phyloP scores from a whole-genome alignment of 2,888 invertebrate genomes.

The Heteromurus nitidus region DNA sequence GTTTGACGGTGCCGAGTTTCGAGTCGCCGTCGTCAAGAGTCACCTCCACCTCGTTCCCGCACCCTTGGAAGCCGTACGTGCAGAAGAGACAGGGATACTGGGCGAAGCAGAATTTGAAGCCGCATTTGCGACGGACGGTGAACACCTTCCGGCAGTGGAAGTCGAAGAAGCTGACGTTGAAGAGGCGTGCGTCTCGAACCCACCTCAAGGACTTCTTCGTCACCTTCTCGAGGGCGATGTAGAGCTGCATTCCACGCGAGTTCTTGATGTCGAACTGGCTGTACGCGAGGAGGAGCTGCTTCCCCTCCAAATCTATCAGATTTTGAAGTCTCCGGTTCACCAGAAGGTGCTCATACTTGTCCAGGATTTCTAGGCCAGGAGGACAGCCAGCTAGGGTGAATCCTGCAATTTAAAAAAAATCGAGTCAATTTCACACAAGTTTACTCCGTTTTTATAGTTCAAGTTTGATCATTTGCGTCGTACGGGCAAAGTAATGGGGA shows the following conservation, averaged over 20 bases:
- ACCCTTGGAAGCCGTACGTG: conserved; percentile 54
- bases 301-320: neutral
- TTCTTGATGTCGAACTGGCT: conserved; percentile 56
- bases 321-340: conserved; percentile 24
- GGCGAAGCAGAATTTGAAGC: conserved; percentile 35
- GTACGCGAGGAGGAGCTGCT: conserved; percentile 29
- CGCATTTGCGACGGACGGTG: conserved; percentile 19
- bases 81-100: conserved; percentile 54
- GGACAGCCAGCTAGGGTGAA: conserved; percentile 34
- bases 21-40: conserved; percentile 11
- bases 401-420: neutral
- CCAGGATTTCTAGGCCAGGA: conserved; percentile 44
- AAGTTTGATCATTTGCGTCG: neutral
- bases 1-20: conserved; percentile 24
- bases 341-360: conserved; percentile 43
- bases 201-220: neutral
- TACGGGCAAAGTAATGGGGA: conserved; percentile 45
- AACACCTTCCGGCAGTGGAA: conserved; percentile 51
- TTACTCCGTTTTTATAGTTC: neutral
- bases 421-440: neutral
- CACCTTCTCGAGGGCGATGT: conserved; percentile 45
- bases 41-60: conserved; percentile 55
- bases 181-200: conserved; percentile 54
- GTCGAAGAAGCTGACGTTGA: conserved; percentile 57
- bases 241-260: conserved; percentile 50